These are phyloP conservation scores for Lepus townsendii DNA, from an alignment of 2,797 vertebrate species.

Conservation along the genomic window DNA sequence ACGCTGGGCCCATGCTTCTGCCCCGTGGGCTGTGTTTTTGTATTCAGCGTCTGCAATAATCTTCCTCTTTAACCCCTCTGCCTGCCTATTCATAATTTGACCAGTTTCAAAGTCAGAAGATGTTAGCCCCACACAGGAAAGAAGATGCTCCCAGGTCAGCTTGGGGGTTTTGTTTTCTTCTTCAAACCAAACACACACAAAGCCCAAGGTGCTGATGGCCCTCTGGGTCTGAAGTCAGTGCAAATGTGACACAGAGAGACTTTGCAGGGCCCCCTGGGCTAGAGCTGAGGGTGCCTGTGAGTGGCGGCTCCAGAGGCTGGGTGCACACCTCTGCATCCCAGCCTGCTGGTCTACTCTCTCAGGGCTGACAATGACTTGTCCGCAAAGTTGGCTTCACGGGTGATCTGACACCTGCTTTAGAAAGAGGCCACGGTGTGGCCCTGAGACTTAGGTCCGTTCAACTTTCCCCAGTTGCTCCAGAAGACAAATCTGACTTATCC, in stretches of 20 bases:
- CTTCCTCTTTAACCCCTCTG: not conserved
- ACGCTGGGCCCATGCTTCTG: not conserved
- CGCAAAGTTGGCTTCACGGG: not conserved
- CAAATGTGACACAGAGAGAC: not conserved
- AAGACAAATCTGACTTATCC: not conserved
- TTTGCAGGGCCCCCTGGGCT: not conserved
- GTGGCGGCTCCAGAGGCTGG: not conserved
- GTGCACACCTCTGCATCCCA: not conserved
- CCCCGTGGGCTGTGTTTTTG: not conserved
- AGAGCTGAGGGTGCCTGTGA: not conserved
- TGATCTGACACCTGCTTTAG: not conserved
- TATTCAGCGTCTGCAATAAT: not conserved
- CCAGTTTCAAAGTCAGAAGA: not conserved
- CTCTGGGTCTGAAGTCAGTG: not conserved
- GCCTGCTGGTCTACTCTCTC: not conserved
- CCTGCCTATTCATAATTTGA: conserved; percentile 5
- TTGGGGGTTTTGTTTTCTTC: not conserved
- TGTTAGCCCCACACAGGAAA: not conserved
- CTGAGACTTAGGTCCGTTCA: not conserved
- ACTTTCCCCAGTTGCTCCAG: conserved; percentile 30
- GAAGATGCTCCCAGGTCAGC: not conserved
- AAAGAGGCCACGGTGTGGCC: not conserved
- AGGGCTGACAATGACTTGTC: conserved; percentile 9
- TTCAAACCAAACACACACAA: not conserved
- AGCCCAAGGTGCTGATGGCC: not conserved